Percentiles rank a stretch among this genome's conserved stretches.
phyloP scores from a whole-genome alignment of 2,113 vertebrate species.

The Lonchura striata region DNA sequence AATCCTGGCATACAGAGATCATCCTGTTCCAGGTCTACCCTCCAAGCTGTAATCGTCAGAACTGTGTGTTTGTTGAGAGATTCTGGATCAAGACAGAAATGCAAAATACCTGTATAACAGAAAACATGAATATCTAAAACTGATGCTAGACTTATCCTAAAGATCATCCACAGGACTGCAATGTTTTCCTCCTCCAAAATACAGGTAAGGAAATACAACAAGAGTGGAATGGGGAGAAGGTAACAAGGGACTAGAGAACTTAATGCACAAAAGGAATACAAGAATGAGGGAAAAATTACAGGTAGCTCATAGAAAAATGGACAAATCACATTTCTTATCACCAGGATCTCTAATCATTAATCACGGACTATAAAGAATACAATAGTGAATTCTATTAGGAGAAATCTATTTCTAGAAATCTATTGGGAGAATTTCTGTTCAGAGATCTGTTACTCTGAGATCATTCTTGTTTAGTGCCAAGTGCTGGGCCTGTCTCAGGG shows the following conservation, averaged over 20 bases:
- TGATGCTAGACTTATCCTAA: background rate
- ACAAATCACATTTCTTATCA: background rate
- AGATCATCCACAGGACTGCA: background rate
- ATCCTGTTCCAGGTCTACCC: background rate
- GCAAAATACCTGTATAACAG: background rate
- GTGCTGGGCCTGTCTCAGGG: background rate
- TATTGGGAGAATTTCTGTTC: background rate
- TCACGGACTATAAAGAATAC: background rate
- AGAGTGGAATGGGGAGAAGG: background rate
- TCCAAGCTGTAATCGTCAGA: background rate
- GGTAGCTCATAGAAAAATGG: background rate
- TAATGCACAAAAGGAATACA: background rate
- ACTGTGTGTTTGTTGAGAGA: background rate
- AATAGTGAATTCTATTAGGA: background rate
- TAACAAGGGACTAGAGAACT: background rate
- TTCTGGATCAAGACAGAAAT: background rate
- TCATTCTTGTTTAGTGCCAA: background rate
- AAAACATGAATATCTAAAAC: background rate
- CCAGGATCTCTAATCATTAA: background rate
- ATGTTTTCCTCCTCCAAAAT: background rate
- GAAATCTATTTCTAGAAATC: background rate
- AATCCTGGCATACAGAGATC: background rate
- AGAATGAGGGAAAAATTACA: background rate
- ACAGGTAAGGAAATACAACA: background rate
- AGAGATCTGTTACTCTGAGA: background rate